phyloP scores from a whole-genome alignment of 2,888 invertebrate genomes.

The Elmis aenea region DNA sequence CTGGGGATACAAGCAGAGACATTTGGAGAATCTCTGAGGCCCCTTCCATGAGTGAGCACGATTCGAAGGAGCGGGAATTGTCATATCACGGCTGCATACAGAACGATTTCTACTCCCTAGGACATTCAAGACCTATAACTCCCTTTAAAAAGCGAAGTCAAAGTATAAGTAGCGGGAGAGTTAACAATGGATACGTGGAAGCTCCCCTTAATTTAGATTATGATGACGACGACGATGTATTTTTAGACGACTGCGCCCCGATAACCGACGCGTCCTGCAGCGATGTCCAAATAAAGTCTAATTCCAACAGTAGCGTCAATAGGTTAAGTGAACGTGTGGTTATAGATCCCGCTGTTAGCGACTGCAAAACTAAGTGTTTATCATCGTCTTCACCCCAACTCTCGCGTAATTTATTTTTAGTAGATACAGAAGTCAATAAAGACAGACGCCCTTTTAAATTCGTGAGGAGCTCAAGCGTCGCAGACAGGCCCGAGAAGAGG shows the following conservation, averaged over 20 bases:
- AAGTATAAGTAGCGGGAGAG: slow-evolving; percentile 13
- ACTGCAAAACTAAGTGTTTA: slow-evolving; percentile 18
- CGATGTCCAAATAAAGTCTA: too few species aligned
- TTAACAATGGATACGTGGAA: slow-evolving; percentile 17
- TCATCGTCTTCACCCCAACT: slow-evolving; percentile 41
- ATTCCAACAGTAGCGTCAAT: slow-evolving; percentile 15
- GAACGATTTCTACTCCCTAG: slow-evolving; percentile 13
- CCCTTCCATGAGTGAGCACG: slow-evolving; percentile 42
- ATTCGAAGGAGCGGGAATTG: slow-evolving; percentile 27
- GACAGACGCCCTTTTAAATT: slow-evolving; percentile 4
- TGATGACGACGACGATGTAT: slow-evolving; percentile 36
- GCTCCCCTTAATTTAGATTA: slow-evolving; percentile 19
- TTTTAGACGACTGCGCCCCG: slow-evolving; percentile 32
- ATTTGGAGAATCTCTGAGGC: slow-evolving; percentile 53
- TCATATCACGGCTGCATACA: slow-evolving; percentile 21
- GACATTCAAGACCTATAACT: background rate
- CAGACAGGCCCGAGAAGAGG: slow-evolving; percentile 6
- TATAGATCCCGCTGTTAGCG: slow-evolving; percentile 12
- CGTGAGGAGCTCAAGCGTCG: slow-evolving; percentile 9
- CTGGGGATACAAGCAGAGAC: slow-evolving; percentile 37
- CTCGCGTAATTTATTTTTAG: slow-evolving; percentile 34
- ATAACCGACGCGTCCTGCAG: slow-evolving; percentile 21
- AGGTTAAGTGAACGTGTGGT: slow-evolving; percentile 4
- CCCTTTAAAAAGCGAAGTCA: slow-evolving; percentile 1
- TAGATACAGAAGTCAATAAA: slow-evolving; percentile 29